These are phyloP conservation scores for Orthonychiurus folsomi DNA, from an alignment of 2,888 invertebrate genomes.

Conservation along the genomic window DNA sequence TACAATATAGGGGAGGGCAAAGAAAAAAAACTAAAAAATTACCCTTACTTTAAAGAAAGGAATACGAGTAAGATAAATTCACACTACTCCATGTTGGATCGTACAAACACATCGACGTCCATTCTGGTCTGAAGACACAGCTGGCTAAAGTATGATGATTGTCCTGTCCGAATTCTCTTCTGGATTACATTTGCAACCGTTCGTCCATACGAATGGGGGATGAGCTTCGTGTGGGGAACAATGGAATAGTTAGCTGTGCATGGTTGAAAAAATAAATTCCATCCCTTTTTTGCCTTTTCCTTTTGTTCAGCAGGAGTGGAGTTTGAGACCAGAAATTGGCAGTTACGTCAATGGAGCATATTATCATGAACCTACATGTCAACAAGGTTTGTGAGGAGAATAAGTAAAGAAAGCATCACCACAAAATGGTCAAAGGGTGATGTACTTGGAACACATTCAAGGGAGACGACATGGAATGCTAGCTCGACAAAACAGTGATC, in stretches of 20 bases:
- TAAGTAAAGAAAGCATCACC: constrained; percentile 20
- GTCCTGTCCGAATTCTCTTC: not conserved
- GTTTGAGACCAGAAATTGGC: constrained; percentile 17
- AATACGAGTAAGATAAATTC: too few relatives aligned
- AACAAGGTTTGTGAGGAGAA: constrained; percentile 34
- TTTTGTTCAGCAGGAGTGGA: not conserved
- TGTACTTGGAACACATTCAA: constrained; percentile 9
- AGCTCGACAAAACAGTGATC: constrained; percentile 38
- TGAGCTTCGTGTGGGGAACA: not conserved
- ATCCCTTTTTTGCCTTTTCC: too few relatives aligned
- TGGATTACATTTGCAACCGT: not conserved
- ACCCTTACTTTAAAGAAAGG: too few relatives aligned
- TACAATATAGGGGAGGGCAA: too few relatives aligned
- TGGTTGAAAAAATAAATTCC: not conserved
- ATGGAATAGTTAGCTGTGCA: not conserved
- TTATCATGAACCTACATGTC: constrained; percentile 34
- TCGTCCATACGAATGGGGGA: not conserved
- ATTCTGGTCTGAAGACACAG: too few relatives aligned
- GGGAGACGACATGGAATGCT: constrained; percentile 23
- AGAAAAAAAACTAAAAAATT: too few relatives aligned
- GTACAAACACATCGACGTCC: too few relatives aligned
- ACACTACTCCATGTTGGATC: too few relatives aligned
- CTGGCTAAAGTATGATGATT: not conserved
- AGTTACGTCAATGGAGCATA: constrained; percentile 25
- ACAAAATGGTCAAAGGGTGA: constrained; percentile 27